Base-by-base conservation (phyloP, 1,140 invertebrate species). In the Helicoverpa armigera region DNA sequence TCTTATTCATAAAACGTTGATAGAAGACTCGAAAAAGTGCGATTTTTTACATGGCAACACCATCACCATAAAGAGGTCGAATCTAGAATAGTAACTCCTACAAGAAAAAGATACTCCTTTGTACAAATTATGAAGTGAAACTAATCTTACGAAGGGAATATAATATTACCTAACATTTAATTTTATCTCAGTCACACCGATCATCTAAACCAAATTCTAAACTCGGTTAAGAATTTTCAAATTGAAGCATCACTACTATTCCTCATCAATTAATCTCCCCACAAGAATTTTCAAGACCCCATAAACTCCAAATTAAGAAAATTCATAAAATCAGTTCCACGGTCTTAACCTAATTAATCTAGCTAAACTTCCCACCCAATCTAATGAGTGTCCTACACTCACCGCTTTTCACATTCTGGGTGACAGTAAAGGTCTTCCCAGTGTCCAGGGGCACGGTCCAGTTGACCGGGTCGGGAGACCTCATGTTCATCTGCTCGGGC, bases 401-500 rank as follows among this genome's bases (percentile, higher is more conserved):
- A 98, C 98, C 98, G 95, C 98, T 97, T 94, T 97, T 97, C 84
- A 98, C 97, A 95, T 98, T 98, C 95, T 98, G 98, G 51, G 98
- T 98, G 83, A 98, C 98, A 60, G 98, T 98, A 94, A 98, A 98
- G 9, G 98, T 98, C 95, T 98, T 98, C 81, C 98, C 98, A 80
- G 98, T 98, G 92, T 99, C 98, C 83, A 99, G 96, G 65, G 98
- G 98, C 77, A 99, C 98, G 23, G 98, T 98, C 98, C 98, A 99
- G 93, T 98, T 98, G 87, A 98, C 98, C 72, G 98, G 98, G 94
- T 98, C 98, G 7, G 98, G 98, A 11, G 98, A 98, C 69, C 98
- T 96, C 96, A 98, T 98, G 87, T 98, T 97, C 95, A 98, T 97
- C 91, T 98, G 98, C 94, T 99, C 98, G 7, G 98, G 98, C 2